Evolutionary conservation across 2,797 vertebrate genomes (phyloP).

Genomic region (Alcedo quadribrachys): DNA sequence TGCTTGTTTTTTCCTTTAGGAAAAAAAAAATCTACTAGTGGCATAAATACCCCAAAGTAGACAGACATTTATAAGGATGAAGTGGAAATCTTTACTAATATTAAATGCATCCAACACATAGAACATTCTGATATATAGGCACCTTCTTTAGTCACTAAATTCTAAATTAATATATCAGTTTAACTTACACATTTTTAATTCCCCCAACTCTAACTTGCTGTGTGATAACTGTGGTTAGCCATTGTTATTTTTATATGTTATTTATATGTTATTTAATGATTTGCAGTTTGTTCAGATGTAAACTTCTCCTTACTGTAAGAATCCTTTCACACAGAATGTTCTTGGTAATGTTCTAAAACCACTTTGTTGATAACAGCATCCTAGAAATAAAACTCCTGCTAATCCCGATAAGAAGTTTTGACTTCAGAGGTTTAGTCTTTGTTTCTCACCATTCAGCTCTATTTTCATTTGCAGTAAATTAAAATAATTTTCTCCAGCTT

Average conservation of each 20-base stretch:
- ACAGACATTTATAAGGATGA: conserved; percentile 1
- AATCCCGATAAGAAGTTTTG: background rate
- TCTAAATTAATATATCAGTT: background rate
- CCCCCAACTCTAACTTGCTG: background rate
- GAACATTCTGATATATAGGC: background rate
- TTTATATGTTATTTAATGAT: background rate
- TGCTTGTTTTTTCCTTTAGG: conserved; percentile 3
- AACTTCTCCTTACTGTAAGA: background rate
- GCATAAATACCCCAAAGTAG: conserved; percentile 29
- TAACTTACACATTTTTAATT: background rate
- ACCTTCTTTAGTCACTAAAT: background rate
- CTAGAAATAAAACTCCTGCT: background rate
- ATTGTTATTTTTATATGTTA: background rate
- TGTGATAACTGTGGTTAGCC: background rate
- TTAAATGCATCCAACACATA: background rate
- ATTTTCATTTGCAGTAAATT: background rate
- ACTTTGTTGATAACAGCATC: background rate
- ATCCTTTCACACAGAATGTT: background rate
- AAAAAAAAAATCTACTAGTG: conserved; percentile 16
- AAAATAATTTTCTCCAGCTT: background rate
- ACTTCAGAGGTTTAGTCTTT: background rate
- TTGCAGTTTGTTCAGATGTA: background rate
- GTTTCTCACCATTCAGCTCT: background rate
- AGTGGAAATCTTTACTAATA: conserved; percentile 16
- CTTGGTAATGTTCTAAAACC: background rate